These are phyloP conservation scores for Zaprionus gabonicus DNA, from an alignment of 1,140 invertebrate species.

Conservation along the genomic window DNA sequence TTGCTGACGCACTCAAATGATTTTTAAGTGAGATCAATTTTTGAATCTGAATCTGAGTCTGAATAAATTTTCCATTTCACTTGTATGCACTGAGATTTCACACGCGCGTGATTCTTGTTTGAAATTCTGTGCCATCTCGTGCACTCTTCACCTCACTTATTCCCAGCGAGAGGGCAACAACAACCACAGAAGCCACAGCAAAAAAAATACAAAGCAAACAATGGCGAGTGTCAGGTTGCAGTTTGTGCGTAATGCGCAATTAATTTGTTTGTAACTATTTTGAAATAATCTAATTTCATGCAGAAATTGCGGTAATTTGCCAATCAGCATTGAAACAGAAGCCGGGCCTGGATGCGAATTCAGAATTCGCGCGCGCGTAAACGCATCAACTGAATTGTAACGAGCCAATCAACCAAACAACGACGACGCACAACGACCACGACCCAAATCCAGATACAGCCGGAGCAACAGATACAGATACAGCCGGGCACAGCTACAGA, in stretches of 20 bases:
- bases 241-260: conserved; percentile 54
- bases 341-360: conserved; percentile 27
- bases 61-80: background rate
- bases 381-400: conserved; percentile 45
- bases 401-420: conserved; percentile 44
- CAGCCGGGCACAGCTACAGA: conserved; percentile 2
- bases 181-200: background rate
- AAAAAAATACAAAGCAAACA: conserved; percentile 10
- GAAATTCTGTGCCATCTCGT: background rate
- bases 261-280: conserved; percentile 80
- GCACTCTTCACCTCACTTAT: background rate
- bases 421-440: conserved; percentile 69
- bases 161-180: background rate
- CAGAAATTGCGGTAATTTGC: conserved; percentile 78
- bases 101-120: background rate
- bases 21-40: background rate
- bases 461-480: conserved; percentile 16
- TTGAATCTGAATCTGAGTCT: background rate
- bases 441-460: conserved; percentile 67
- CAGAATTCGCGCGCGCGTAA: conserved; percentile 40
- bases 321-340: conserved; percentile 79
- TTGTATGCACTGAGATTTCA: background rate
- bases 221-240: conserved; percentile 8
- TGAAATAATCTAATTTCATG: conserved; percentile 76
- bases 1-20: too few species aligned